Evolutionary conservation across 2,888 invertebrate genomes (phyloP).

Genomic region (Steinernema scapterisci): DNA sequence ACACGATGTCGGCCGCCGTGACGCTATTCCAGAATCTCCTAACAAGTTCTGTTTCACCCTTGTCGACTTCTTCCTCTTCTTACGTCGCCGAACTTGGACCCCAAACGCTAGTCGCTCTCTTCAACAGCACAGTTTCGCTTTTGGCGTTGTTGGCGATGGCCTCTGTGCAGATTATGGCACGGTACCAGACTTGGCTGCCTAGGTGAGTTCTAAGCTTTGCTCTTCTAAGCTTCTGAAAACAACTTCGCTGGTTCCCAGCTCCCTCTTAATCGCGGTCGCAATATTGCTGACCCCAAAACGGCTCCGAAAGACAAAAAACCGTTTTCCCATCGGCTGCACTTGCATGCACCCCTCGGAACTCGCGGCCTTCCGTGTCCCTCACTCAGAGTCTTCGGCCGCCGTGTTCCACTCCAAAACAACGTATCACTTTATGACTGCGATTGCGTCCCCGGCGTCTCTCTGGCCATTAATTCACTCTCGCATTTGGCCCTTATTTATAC

Average conservation of each 20-base stretch:
- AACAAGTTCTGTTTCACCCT: slow-evolving; percentile 30
- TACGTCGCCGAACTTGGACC: slow-evolving; percentile 39
- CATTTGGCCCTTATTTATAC: slow-evolving; percentile 14
- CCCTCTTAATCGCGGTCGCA: no score
- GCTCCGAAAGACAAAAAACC: background rate
- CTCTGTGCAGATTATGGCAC: slow-evolving; percentile 41
- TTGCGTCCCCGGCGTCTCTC: slow-evolving; percentile 1
- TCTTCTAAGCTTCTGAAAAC: background rate
- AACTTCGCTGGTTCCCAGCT: no score
- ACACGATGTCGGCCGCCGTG: slow-evolving; percentile 36
- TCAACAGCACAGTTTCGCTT: slow-evolving; percentile 42
- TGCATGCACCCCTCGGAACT: background rate
- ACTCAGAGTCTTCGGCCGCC: background rate
- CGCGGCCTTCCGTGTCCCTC: background rate
- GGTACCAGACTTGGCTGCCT: slow-evolving; percentile 40
- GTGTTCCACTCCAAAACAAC: slow-evolving; percentile 3
- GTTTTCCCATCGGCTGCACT: no score
- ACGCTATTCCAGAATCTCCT: slow-evolving; percentile 41
- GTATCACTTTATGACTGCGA: slow-evolving; percentile 19
- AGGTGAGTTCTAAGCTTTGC: slow-evolving; percentile 36
- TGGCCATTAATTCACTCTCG: slow-evolving; percentile 18
- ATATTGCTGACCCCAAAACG: background rate
- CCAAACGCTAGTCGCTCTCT: slow-evolving; percentile 40
- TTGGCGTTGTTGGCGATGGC: slow-evolving; percentile 42
- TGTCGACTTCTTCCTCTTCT: slow-evolving; percentile 38